Base-by-base conservation (phyloP, 2,797 vertebrate genomes). In the Champsocephalus esox region DNA sequence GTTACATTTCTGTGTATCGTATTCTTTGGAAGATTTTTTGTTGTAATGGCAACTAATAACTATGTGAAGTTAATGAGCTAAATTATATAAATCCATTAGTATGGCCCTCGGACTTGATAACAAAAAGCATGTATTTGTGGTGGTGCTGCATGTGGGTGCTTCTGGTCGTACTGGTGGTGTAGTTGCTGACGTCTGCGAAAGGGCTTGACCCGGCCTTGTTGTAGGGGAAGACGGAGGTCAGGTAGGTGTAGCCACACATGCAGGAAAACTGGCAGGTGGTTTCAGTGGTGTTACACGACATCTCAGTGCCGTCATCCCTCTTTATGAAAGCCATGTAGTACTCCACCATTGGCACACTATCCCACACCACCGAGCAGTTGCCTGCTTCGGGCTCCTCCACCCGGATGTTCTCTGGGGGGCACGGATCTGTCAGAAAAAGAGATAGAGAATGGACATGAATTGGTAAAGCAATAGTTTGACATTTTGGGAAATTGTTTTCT, bases 241-340 rank as follows among this genome's bases (percentile, higher is more conserved):
- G 95, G 76, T 96, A 99, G 14, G 96, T 97, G 93, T 96, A 97
- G 82, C 98, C 96, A 45, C 98, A 99, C 71, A 92, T 85, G 3
- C 96, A 96, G 68, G 81, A 87, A 83, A 96, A 98, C 14, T 72
- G 71, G 88, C 97, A 98, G 6, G 50, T 91, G 34, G 92, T 95
- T 38, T 68, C 69, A 6, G 96, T 96, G 14, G 97, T 98, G 89
- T 98, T 98, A 77, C 97, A 98, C 8, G 88, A 91, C 1, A 84
- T 88, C 88, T 98, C 97, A 1, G 88, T 89, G 32, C 97, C 97
- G 7, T 99, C 96, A 9, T 97, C 96, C 2, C 96, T 96, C 90
- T 98, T 99, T 81, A 98, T 92, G 75, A 96, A 99, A 38, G 93
- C 92, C 54, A 96, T 91, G 0, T 97, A 99, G 89, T 95, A 96